Percentiles rank a stretch among this genome's conserved stretches.
Conservation (phyloP, 2,797 vertebrate species). For the Falco berigora region DNA sequence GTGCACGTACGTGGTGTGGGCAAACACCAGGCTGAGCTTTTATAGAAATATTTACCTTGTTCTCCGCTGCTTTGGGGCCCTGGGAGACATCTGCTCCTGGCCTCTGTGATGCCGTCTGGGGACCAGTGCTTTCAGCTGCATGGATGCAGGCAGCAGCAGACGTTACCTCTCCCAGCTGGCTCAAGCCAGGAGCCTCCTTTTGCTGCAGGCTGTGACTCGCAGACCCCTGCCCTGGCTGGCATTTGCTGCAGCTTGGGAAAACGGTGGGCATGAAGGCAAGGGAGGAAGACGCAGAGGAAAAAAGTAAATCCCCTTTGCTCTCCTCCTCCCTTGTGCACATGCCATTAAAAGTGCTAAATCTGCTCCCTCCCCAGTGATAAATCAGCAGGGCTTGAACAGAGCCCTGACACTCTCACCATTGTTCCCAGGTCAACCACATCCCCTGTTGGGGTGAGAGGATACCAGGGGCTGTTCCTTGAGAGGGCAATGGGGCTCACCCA, state of each 20-base stretch:
- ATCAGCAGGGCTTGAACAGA: background rate
- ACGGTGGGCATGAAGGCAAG: background rate
- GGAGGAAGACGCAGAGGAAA: background rate
- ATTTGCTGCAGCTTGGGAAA: background rate
- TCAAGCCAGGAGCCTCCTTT: background rate
- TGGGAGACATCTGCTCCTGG: background rate
- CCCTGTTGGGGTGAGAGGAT: background rate
- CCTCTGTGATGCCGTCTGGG: accelerated
- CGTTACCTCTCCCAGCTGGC: background rate
- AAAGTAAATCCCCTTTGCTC: background rate
- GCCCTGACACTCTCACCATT: accelerated
- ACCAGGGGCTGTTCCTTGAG: background rate
- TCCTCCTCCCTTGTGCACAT: accelerated
- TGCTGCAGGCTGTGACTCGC: background rate
- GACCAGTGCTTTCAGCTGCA: background rate
- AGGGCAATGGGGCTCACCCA: background rate
- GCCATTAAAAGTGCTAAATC: background rate
- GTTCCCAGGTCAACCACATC: background rate
- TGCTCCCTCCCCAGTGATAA: background rate
- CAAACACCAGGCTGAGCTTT: background rate
- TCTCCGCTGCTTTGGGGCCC: background rate
- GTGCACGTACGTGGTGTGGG: accelerated
- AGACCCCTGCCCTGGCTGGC: background rate
- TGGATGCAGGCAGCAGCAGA: background rate
- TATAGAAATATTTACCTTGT: background rate